A percentile compares a stretch with the other conserved stretches of the same genome.
phyloP scores from a whole-genome alignment of 53 echinoderm and acorn worm species.

The Temnopleurus reevesii region DNA sequence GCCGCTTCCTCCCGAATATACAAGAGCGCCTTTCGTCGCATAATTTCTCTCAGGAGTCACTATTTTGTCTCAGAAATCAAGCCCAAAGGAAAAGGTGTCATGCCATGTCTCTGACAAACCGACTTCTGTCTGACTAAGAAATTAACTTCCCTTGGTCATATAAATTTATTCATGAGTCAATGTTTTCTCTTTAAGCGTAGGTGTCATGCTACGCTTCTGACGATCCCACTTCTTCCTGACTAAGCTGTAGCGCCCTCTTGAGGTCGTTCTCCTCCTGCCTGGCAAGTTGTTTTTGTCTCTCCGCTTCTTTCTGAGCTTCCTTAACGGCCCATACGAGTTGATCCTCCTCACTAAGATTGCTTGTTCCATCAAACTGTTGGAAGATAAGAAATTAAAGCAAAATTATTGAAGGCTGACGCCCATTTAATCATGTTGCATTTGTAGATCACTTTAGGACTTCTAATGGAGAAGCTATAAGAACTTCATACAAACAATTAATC shows the following conservation, averaged over 20 bases:
- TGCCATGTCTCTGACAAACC: slow-evolving; percentile 74
- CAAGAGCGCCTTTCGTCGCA: no score
- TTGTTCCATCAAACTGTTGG: slow-evolving; percentile 26
- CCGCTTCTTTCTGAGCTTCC: slow-evolving; percentile 71
- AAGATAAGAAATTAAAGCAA: neutral
- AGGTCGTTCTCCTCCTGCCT: slow-evolving; percentile 72
- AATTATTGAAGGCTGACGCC: no score
- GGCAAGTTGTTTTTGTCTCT: slow-evolving; percentile 62
- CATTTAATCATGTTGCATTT: no score
- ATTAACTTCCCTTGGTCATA: no score
- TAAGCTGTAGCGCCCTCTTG: slow-evolving; percentile 74
- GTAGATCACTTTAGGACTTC: no score
- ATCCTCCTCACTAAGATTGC: slow-evolving; percentile 60
- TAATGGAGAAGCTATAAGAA: no score
- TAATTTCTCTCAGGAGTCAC: neutral
- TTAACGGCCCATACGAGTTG: slow-evolving; percentile 81
- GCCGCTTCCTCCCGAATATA: no score
- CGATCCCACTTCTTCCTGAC: slow-evolving; percentile 67
- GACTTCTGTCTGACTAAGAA: slow-evolving; percentile 69
- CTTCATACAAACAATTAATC: no score
- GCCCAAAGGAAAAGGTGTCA: neutral
- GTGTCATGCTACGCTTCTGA: slow-evolving; percentile 67
- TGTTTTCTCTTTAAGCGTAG: neutral
- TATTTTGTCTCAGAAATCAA: neutral
- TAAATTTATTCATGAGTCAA: neutral